phyloP scores from a whole-genome alignment of 2,113 vertebrate genomes.

The Spea bombifrons region DNA sequence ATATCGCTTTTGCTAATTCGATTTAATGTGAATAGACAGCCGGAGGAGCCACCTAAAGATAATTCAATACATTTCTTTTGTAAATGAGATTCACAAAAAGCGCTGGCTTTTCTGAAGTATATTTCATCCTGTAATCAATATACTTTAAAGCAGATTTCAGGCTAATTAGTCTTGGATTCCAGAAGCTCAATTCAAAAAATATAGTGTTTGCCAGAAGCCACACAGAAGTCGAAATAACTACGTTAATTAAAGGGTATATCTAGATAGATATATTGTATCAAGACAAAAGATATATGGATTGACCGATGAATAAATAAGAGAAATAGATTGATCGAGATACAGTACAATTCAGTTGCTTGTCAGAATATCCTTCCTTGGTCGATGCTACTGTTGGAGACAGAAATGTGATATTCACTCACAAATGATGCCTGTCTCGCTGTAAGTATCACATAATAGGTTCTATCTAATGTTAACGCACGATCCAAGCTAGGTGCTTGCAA shows the following conservation, averaged over 20 bases:
- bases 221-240: background rate
- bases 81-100: slow-evolving; percentile 8
- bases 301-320: background rate
- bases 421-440: no score
- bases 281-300: background rate
- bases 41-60: slow-evolving; percentile 21
- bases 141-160: background rate
- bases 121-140: slow-evolving; percentile 28
- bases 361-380: no score
- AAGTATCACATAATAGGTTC: no score
- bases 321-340: background rate
- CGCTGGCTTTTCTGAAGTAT: slow-evolving; percentile 4
- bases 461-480: no score
- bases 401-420: no score
- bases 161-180: background rate
- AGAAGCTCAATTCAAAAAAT: slow-evolving; percentile 1
- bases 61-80: slow-evolving; percentile 19
- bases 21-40: slow-evolving; percentile 6
- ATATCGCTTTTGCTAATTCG: slow-evolving; percentile 13
- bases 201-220: background rate
- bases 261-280: no score
- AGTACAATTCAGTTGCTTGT: background rate
- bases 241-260: no score
- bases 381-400: no score
- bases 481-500: no score